Evolutionary conservation across 2,888 invertebrate genomes (phyloP).

Genomic region (Lathronympha strigana): DNA sequence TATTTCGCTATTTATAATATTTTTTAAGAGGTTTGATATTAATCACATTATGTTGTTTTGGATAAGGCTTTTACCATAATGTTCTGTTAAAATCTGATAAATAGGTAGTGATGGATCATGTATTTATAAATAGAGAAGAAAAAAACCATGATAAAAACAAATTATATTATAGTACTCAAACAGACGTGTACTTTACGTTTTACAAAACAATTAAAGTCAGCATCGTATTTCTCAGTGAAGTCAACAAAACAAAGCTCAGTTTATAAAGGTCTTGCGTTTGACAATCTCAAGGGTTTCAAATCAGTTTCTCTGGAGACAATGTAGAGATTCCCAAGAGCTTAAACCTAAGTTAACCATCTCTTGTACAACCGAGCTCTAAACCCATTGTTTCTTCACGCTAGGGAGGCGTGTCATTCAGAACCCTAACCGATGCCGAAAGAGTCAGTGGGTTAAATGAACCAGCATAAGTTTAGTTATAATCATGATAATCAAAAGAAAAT

Average conservation of each 20-base stretch:
- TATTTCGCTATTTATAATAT: too few species aligned
- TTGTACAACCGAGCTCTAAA: slow-evolving; percentile 4
- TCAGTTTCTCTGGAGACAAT: slow-evolving; percentile 4
- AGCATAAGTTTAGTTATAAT: not conserved
- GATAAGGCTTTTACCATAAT: too few species aligned
- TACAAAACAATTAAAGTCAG: not conserved
- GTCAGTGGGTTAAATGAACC: not conserved
- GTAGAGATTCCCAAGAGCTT: slow-evolving; percentile 3
- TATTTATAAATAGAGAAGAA: too few species aligned
- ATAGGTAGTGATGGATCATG: too few species aligned
- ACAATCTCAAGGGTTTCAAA: not conserved
- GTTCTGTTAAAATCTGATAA: too few species aligned
- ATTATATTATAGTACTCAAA: too few species aligned
- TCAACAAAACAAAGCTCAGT: not conserved
- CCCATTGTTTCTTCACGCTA: slow-evolving; percentile 11
- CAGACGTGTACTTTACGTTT: not conserved
- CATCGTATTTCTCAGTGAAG: not conserved
- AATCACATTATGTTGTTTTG: too few species aligned
- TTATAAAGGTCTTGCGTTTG: not conserved
- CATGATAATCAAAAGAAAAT: too few species aligned
- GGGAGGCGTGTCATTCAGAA: not conserved
- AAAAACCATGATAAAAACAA: too few species aligned
- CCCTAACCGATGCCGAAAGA: not conserved
- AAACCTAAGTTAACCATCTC: not conserved
- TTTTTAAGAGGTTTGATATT: too few species aligned